Evolutionary conservation across 2,797 vertebrate species (phyloP).

Genomic region (Xenops minutus): DNA sequence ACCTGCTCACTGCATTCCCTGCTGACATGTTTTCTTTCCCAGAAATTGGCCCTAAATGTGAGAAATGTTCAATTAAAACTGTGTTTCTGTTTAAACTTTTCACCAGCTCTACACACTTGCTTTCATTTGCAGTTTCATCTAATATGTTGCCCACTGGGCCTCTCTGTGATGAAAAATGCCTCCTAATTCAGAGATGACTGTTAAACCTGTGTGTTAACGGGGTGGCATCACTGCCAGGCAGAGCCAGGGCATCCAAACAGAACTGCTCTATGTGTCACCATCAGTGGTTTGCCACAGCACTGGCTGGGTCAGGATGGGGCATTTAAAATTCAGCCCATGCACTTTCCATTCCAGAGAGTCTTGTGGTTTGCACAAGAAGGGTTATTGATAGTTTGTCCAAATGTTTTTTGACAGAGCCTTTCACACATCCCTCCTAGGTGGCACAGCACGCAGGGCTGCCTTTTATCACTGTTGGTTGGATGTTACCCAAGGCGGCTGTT

Average conservation of each 20-base stretch:
- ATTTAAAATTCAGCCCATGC: slow-evolving; percentile 16
- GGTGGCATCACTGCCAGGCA: neutral
- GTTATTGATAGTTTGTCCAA: slow-evolving; percentile 54
- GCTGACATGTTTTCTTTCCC: neutral
- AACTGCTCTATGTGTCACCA: neutral
- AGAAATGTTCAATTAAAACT: neutral
- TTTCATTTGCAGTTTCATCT: neutral
- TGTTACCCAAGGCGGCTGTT: slow-evolving; percentile 42
- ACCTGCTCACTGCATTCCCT: neutral
- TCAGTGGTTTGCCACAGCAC: neutral
- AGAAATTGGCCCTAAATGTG: neutral
- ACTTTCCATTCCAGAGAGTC: slow-evolving; percentile 8
- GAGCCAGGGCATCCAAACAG: neutral
- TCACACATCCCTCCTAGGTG: slow-evolving; percentile 47
- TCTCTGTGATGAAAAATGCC: neutral
- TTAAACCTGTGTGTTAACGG: neutral
- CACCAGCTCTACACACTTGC: neutral
- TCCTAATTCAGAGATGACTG: neutral
- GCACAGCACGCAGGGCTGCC: neutral
- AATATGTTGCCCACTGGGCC: neutral
- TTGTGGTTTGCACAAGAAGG: slow-evolving; percentile 18
- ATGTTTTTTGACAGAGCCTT: slow-evolving; percentile 58
- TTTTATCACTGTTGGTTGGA: slow-evolving; percentile 51
- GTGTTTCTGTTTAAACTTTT: neutral
- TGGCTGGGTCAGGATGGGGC: neutral